Conservation (phyloP, 2,797 vertebrate species). For the Anniella stebbinsi region DNA sequence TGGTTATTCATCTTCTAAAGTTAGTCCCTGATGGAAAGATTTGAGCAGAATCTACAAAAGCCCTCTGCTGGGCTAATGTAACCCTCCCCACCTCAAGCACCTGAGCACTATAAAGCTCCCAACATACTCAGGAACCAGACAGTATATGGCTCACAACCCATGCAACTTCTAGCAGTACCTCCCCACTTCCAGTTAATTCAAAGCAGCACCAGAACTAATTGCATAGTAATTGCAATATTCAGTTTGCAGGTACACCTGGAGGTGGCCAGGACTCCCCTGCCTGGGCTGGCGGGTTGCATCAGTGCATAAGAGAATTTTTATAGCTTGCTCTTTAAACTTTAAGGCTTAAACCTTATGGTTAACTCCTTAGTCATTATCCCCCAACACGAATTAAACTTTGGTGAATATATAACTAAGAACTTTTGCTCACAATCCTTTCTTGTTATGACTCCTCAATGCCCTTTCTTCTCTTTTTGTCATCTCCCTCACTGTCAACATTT, state of each 20-base stretch:
- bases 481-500: not conserved
- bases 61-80: not conserved
- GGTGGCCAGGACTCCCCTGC: not conserved
- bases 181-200: not conserved
- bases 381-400: not conserved
- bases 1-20: not conserved
- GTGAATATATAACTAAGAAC: not conserved
- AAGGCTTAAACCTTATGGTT: not conserved
- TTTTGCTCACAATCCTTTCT: not conserved
- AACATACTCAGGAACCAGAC: not conserved
- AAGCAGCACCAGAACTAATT: not conserved
- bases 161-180: not conserved
- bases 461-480: not conserved
- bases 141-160: not conserved
- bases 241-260: not conserved
- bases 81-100: not conserved
- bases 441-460: not conserved
- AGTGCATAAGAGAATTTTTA: not conserved
- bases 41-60: not conserved
- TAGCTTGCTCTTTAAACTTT: not conserved
- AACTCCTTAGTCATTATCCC: not conserved
- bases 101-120: not conserved
- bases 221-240: not conserved
- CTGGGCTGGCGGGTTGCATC: not conserved
- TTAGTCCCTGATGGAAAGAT: not conserved